phyloP scores from a whole-genome alignment of 1,140 invertebrate genomes.

The Drosophila truncata region DNA sequence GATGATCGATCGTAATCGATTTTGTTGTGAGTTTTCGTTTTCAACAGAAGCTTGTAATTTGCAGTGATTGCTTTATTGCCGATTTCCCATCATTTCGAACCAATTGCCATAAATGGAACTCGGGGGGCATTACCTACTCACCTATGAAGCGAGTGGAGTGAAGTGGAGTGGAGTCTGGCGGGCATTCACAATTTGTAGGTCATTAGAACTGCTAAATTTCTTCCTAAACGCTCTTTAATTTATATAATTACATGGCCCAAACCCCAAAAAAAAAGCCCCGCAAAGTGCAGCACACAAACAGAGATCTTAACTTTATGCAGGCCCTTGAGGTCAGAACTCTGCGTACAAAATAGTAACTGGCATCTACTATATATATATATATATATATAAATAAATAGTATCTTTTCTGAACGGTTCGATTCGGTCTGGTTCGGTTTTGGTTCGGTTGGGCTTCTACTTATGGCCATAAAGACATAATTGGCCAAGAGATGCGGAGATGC shows the following conservation, averaged over 20 bases:
- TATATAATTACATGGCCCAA: constrained; percentile 63
- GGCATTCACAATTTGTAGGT: constrained; percentile 64
- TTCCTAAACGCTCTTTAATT: constrained; percentile 68
- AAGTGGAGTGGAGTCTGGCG: not conserved
- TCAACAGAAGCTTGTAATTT: constrained; percentile 69
- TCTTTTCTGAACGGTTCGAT: constrained; percentile 15
- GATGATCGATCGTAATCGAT: constrained; percentile 18
- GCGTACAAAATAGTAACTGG: not conserved
- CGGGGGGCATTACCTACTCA: constrained; percentile 28
- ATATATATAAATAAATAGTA: not conserved
- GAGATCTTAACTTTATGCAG: constrained; percentile 22
- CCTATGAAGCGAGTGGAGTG: not conserved
- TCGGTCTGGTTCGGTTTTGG: constrained; percentile 27
- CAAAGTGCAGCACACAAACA: constrained; percentile 38
- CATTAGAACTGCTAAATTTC: constrained; percentile 70
- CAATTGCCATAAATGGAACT: constrained; percentile 52
- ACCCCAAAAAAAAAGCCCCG: constrained; percentile 23
- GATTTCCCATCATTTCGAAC: constrained; percentile 53
- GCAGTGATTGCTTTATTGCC: constrained; percentile 65
- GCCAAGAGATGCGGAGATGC: constrained; percentile 15
- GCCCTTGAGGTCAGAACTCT: constrained; percentile 12
- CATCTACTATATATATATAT: not conserved
- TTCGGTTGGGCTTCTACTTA: constrained; percentile 26
- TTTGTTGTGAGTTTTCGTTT: constrained; percentile 59
- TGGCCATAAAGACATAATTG: constrained; percentile 60